Evolutionary conservation across 2,797 vertebrate species (phyloP).

Genomic region (Coranthus polyacanthus): DNA sequence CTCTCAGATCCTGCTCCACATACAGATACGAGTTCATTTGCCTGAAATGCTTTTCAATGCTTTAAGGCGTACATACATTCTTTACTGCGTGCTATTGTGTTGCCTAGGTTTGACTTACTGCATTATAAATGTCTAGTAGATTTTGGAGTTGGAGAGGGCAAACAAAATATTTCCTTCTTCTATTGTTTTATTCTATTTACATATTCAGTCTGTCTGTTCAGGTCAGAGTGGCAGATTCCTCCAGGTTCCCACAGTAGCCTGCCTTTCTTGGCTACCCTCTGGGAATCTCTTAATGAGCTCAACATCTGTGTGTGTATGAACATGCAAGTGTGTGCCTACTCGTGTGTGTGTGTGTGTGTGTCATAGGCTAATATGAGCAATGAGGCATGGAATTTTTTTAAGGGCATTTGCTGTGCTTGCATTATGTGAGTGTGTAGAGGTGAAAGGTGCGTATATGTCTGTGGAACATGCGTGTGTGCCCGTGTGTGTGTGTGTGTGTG

Average conservation of each 20-base stretch:
- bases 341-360: conserved; percentile 15
- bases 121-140: not conserved
- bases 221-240: conserved; percentile 43
- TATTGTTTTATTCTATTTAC: conserved; percentile 11
- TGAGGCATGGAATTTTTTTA: conserved; percentile 33
- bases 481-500: conserved; percentile 34
- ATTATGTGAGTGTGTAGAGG: conserved; percentile 16
- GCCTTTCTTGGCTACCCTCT: conserved; percentile 54
- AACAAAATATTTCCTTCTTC: not conserved
- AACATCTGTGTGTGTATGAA: conserved; percentile 49
- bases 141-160: not conserved
- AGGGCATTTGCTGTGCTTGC: conserved; percentile 20
- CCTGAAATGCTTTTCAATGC: not conserved
- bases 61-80: not conserved
- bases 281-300: conserved; percentile 72
- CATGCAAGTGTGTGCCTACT: not conserved
- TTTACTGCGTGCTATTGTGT: no score
- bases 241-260: conserved; percentile 53
- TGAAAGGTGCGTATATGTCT: conserved; percentile 8
- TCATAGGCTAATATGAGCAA: conserved; percentile 15
- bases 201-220: conserved; percentile 14
- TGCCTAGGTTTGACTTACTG: no score
- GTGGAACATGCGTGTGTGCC: not conserved
- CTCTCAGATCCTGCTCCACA: not conserved
- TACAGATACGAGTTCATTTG: not conserved